Evolutionary conservation across 2,888 invertebrate species (phyloP).

Genomic region (Lasius platythorax): DNA sequence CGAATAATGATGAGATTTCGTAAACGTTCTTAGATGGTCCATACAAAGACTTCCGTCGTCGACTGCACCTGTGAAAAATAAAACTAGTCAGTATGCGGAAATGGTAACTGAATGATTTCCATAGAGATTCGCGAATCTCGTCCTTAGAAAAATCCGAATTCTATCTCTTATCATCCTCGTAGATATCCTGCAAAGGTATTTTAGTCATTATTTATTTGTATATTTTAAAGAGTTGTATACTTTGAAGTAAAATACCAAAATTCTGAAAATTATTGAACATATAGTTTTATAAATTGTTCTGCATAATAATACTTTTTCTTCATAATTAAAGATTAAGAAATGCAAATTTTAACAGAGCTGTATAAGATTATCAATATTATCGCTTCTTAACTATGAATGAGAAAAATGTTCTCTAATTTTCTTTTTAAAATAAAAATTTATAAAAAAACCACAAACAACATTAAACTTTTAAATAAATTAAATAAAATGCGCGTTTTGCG

Average conservation of each 20-base stretch:
- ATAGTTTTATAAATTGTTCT: background rate
- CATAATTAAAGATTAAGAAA: background rate
- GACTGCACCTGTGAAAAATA: conserved; percentile 71
- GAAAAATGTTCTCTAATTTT: background rate
- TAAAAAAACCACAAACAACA: background rate
- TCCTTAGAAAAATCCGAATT: background rate
- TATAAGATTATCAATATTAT: background rate
- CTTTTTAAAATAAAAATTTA: background rate
- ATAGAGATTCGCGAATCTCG: background rate
- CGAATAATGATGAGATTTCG: background rate
- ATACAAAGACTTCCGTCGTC: background rate
- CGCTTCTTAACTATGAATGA: background rate
- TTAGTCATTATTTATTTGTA: conserved; percentile 3
- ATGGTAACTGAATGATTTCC: background rate
- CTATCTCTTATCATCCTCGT: background rate
- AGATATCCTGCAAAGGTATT: background rate
- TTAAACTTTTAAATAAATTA: background rate
- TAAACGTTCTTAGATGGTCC: background rate
- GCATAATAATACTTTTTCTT: background rate
- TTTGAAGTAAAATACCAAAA: conserved; percentile 4
- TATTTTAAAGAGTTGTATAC: background rate
- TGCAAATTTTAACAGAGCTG: background rate
- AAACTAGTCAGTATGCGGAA: conserved; percentile 70
- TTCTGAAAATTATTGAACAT: background rate
- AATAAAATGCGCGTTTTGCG: background rate